Base-by-base conservation (phyloP, 2,797 vertebrate species). In the Denticeps clupeoides region DNA sequence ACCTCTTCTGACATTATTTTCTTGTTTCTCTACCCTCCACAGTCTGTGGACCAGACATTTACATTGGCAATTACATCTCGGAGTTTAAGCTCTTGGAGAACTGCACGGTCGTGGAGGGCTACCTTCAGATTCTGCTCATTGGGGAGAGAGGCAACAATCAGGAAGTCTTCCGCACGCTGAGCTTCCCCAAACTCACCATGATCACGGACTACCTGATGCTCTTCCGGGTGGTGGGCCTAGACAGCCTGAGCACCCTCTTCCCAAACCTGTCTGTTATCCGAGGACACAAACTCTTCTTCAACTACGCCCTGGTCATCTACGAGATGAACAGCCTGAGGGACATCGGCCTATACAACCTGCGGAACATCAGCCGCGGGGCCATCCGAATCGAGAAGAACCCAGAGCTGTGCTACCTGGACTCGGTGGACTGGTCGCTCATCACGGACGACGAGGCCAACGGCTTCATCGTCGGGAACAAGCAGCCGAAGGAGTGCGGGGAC, bases 321-420 rank as follows among this genome's bases (percentile, higher is more conserved):
- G 95, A 99, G 76, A 99, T 99, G 95, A 90, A 89, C 10, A 91
- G 90, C 64, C 83, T 97, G 33, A 95, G 97, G 65, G 95, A 99
- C 68, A 91, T 99, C 0, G 95, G 95, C 45, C 81, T 99, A 28
- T 82, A 90, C 73, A 96, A 88, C 70, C 68, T 99, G 71, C 83
- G 88, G 64, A 99, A 97, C 83, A 91, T 99, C 71, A 94, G 92
- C 0, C 82, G 95, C 0, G 95, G 95, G 11, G 89, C 92, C 60
- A 84, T 98, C 65, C 72, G 93, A 41, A 93, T 99, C 0, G 94
- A 97, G 68, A 99, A 99, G 72, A 99, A 99, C 60, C 88, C 89
- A 0, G 94, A 99, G 79, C 87, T 99, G 48, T 99, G 95, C 70
- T 98, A 97, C 80, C 78, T 99, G 58, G 89, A 93, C 67, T 93